phyloP scores from a whole-genome alignment of 2,113 vertebrate genomes.

The Phalacrocorax carbo region DNA sequence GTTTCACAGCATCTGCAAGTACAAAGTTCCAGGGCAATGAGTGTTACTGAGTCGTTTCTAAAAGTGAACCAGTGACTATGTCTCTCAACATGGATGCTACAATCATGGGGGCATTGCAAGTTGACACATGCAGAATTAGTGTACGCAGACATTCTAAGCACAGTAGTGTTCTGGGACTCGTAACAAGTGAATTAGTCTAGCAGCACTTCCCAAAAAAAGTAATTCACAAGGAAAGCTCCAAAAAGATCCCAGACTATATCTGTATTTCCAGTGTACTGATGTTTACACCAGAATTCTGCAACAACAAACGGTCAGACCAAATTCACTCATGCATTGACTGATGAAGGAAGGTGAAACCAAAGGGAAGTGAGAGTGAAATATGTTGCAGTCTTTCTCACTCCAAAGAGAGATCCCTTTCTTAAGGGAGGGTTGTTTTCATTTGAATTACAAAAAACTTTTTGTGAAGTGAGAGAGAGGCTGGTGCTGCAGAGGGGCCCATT shows the following conservation, averaged over 20 bases:
- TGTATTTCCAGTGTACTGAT: background rate
- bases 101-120: background rate
- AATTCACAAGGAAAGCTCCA: background rate
- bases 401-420: background rate
- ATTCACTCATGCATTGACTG: background rate
- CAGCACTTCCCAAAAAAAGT: background rate
- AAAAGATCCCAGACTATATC: background rate
- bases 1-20: background rate
- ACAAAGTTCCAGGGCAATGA: background rate
- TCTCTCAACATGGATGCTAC: background rate
- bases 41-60: background rate
- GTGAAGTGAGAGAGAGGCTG: background rate
- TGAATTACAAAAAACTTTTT: conserved; percentile 34
- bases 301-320: background rate
- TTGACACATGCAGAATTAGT: background rate
- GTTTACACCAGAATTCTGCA: background rate
- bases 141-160: background rate
- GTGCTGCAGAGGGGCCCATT: conserved; percentile 5
- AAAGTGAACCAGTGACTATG: background rate
- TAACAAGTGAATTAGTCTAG: background rate
- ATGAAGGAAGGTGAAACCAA: conserved; percentile 10
- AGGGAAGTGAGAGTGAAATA: conserved; percentile 7
- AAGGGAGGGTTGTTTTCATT: background rate
- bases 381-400: background rate
- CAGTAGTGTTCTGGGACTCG: background rate